Conservation (phyloP, 2,113 vertebrate genomes). For the Chrysemys picta region DNA sequence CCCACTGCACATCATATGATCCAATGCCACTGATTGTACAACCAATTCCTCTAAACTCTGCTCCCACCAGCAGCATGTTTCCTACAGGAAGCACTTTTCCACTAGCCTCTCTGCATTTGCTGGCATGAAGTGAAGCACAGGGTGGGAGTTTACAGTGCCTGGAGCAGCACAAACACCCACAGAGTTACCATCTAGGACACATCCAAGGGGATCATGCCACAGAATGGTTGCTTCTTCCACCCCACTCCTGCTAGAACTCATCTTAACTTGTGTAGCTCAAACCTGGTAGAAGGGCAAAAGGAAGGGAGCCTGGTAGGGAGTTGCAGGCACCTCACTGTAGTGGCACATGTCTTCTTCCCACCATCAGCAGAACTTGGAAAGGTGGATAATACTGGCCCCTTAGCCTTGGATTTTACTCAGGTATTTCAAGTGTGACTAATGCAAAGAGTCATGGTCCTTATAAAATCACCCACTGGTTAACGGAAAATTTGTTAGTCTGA, state of each 20-base stretch:
- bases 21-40: constrained; percentile 10
- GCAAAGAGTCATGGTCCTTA: not conserved
- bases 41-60: constrained; percentile 2
- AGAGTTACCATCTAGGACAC: not conserved
- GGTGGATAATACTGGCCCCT: not conserved
- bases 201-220: not conserved
- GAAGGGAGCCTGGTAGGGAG: not conserved
- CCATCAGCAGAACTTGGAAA: not conserved
- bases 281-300: not conserved
- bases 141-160: constrained; percentile 54
- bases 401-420: not conserved
- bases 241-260: not conserved
- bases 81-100: not conserved
- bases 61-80: not conserved
- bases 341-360: not conserved
- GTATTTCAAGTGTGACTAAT: constrained; percentile 11
- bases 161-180: not conserved
- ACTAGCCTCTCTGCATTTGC: constrained; percentile 32
- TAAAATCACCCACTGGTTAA: not conserved
- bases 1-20: not conserved
- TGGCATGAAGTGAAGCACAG: constrained; percentile 63
- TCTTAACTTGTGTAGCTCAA: not conserved
- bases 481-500: not conserved
- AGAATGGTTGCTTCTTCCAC: constrained; percentile 22
- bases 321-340: not conserved